A percentile compares a stretch with the other conserved stretches of the same genome.
Conservation (phyloP, 2,888 invertebrate species). For the Unio delphinus region DNA sequence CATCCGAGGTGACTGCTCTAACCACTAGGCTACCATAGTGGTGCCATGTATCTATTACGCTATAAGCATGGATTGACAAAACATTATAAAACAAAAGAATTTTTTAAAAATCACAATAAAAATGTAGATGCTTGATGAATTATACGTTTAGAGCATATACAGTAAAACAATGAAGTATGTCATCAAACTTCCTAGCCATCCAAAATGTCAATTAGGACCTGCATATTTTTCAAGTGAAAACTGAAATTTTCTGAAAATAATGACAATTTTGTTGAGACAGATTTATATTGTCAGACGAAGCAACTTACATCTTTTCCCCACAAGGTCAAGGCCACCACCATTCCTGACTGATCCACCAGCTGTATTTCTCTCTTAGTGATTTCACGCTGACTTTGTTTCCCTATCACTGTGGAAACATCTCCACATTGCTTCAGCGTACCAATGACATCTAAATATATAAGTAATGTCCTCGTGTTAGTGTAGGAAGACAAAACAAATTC, state of each 20-base stretch:
- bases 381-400: constrained; percentile 84
- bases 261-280: background rate
- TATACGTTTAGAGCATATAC: no score
- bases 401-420: constrained; percentile 82
- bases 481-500: background rate
- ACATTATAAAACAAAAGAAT: no score
- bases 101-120: no score
- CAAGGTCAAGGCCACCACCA: constrained; percentile 85
- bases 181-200: no score
- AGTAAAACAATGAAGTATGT: no score
- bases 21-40: no score
- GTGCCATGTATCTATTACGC: no score
- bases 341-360: constrained; percentile 87
- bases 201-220: background rate
- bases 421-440: constrained; percentile 85
- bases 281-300: background rate
- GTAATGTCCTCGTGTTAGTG: background rate
- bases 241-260: background rate
- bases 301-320: constrained; percentile 82
- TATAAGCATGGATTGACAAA: no score
- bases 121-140: no score
- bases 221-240: background rate
- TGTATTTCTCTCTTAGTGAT: constrained; percentile 90
- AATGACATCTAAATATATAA: constrained; percentile 81
- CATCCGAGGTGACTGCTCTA: no score